These are phyloP conservation scores for Notarius quadriscutis DNA, from an alignment of 2,113 vertebrate genomes.

Conservation along the genomic window DNA sequence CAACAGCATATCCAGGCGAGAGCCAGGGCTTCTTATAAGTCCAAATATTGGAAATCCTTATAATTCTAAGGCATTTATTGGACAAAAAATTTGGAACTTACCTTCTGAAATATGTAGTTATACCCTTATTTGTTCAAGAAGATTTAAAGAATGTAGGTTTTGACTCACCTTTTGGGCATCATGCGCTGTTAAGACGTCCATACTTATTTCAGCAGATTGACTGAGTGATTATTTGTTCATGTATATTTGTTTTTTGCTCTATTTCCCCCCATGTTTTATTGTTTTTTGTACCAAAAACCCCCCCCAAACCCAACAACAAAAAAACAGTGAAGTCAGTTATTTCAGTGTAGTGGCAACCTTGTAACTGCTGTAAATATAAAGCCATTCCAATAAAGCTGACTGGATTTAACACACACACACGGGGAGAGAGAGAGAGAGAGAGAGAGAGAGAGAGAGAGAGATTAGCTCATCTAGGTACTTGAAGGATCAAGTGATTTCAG, in stretches of 20 bases:
- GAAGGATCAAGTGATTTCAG: conserved; percentile 55
- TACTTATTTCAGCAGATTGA: conserved; percentile 46
- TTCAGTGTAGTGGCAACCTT: not conserved
- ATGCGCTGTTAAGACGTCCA: conserved; percentile 72
- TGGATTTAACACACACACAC: not conserved
- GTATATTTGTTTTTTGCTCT: not conserved
- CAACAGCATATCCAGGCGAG: not conserved
- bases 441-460: not conserved
- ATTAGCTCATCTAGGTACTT: conserved; percentile 28
- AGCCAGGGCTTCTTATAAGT: not conserved
- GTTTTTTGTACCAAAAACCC: not conserved
- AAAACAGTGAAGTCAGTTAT: not conserved
- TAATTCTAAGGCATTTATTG: not conserved
- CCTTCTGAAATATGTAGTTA: not conserved
- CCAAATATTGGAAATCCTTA: not conserved
- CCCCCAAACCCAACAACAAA: not conserved
- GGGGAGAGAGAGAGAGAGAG: not conserved
- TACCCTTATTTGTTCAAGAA: not conserved
- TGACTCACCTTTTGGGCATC: conserved; percentile 77
- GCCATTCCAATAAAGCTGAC: not conserved
- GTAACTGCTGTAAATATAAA: not conserved
- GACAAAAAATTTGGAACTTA: not conserved
- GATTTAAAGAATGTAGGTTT: not conserved
- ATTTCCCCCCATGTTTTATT: not conserved
- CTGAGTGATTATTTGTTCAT: not conserved